Evolutionary conservation across 2,888 invertebrate genomes (phyloP).

Genomic region (Oxytorus armatus): DNA sequence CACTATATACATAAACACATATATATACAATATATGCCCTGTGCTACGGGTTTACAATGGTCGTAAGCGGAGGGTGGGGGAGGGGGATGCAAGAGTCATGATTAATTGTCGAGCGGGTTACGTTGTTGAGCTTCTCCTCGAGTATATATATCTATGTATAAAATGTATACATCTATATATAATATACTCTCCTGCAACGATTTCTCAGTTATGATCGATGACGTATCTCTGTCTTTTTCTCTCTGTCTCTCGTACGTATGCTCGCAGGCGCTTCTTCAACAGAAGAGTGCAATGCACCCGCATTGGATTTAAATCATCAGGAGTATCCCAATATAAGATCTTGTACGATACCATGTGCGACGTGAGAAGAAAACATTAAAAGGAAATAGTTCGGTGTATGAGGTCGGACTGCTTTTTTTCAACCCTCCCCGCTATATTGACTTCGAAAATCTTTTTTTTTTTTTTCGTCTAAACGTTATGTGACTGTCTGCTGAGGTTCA

Average conservation of each 20-base stretch:
- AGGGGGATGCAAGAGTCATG: slow-evolving; percentile 36
- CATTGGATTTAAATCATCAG: slow-evolving; percentile 36
- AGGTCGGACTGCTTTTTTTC: neutral
- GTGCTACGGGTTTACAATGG: slow-evolving; percentile 27
- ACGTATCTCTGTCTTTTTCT: slow-evolving; percentile 36
- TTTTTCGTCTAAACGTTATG: neutral
- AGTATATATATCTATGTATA: neutral
- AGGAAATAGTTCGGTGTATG: too few species aligned
- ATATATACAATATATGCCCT: neutral
- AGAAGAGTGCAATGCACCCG: slow-evolving; percentile 43
- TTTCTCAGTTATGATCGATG: slow-evolving; percentile 53
- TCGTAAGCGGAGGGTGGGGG: neutral
- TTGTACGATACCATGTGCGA: neutral
- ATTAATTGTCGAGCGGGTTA: slow-evolving; percentile 61
- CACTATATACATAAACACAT: neutral
- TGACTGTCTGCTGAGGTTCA: neutral
- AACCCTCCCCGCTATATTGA: neutral
- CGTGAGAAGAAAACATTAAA: neutral
- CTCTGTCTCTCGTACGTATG: slow-evolving; percentile 5
- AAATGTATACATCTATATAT: neutral
- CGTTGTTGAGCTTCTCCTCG: slow-evolving; percentile 27
- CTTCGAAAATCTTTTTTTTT: neutral
- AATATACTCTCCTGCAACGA: slow-evolving; percentile 32
- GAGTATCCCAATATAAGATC: slow-evolving; percentile 10
- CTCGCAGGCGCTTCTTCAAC: slow-evolving; percentile 15